phyloP scores from a whole-genome alignment of 2,113 vertebrate genomes.

The Perognathus longimembris region DNA sequence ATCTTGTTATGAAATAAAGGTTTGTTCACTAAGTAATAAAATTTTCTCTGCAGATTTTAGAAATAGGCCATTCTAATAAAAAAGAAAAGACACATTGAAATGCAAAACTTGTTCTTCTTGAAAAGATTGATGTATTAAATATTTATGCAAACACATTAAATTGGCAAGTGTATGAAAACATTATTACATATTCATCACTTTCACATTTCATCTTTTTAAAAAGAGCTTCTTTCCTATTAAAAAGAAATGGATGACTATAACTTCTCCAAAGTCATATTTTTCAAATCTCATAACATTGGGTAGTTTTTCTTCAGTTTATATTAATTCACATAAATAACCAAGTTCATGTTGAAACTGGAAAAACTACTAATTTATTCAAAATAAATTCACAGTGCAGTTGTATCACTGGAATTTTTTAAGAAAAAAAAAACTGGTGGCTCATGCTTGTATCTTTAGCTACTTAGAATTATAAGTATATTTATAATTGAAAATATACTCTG shows the following conservation, averaged over 20 bases:
- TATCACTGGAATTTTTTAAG: not conserved
- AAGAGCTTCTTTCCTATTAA: constrained; percentile 76
- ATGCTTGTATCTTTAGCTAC: too few relatives aligned
- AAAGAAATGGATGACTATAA: constrained; percentile 69
- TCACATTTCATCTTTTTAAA: constrained; percentile 77
- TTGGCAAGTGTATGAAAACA: constrained; percentile 85
- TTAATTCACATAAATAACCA: constrained; percentile 74
- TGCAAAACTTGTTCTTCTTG: constrained; percentile 77
- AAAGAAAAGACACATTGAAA: constrained; percentile 73
- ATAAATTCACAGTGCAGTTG: constrained; percentile 51
- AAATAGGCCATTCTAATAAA: constrained; percentile 74
- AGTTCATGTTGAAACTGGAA: constrained; percentile 66
- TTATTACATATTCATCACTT: constrained; percentile 83
- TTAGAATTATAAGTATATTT: too few relatives aligned
- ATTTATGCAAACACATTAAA: constrained; percentile 87
- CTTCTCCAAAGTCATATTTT: constrained; percentile 71
- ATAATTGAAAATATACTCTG: too few relatives aligned
- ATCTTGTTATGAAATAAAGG: constrained; percentile 39
- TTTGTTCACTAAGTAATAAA: constrained; percentile 68
- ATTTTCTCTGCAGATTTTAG: constrained; percentile 66
- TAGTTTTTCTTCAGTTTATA: constrained; percentile 68
- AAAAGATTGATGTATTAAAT: constrained; percentile 86
- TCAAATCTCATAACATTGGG: constrained; percentile 63
- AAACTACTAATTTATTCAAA: constrained; percentile 69
- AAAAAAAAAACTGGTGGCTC: too few relatives aligned